These are phyloP conservation scores for Etia nguti DNA, from an alignment of 2,113 vertebrate species.

Conservation along the genomic window DNA sequence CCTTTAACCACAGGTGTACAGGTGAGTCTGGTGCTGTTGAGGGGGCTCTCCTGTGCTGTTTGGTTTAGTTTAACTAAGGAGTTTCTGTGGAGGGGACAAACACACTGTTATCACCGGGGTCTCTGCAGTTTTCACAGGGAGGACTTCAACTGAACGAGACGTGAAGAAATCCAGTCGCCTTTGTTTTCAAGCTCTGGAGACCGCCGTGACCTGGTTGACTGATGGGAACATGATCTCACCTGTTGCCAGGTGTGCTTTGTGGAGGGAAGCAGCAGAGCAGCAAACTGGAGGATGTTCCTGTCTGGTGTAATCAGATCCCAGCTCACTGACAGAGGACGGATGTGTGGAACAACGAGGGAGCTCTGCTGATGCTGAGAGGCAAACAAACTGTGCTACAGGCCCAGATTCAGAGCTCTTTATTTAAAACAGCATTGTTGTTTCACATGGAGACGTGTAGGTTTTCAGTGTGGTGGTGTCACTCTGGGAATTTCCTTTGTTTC, in stretches of 20 bases:
- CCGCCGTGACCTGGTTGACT: background rate
- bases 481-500: background rate
- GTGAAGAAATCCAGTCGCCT: background rate
- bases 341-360: background rate
- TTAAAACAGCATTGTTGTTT: background rate
- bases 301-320: background rate
- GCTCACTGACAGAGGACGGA: background rate
- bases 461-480: background rate
- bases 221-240: background rate
- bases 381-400: background rate
- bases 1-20: background rate
- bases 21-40: background rate
- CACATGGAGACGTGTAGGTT: rapidly evolving
- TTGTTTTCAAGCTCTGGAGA: rapidly evolving
- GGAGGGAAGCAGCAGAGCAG: background rate
- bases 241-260: background rate
- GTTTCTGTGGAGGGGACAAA: background rate
- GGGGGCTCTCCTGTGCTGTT: background rate
- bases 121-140: background rate
- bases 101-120: background rate
- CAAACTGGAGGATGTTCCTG: background rate
- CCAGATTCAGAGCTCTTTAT: rapidly evolving
- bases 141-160: background rate
- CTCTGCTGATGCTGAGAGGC: background rate
- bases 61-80: no score